A percentile compares a stretch with the other conserved stretches of the same genome.
Conservation (phyloP, 1,140 invertebrate genomes). For the Glomeris maerens region DNA sequence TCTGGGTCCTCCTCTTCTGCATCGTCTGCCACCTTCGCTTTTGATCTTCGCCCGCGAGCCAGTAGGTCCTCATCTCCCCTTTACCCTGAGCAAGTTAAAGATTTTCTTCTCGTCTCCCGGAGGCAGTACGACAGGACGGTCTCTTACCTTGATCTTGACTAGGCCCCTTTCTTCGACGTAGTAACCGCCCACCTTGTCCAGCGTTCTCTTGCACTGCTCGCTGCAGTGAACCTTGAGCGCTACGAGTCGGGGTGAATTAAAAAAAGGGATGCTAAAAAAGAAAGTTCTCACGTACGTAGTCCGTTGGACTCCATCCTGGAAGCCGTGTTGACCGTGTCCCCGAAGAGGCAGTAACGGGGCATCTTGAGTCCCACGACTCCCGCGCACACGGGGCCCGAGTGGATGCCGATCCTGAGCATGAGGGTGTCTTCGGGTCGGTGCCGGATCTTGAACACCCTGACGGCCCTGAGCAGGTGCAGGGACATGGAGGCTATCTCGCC, state of each 20-base stretch:
- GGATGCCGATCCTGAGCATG: conserved; percentile 77
- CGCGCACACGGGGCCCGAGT: conserved; percentile 79
- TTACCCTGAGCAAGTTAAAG: conserved; percentile 11
- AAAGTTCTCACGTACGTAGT: conserved; percentile 36
- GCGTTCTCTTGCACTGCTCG: conserved; percentile 47
- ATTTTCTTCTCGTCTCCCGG: neutral
- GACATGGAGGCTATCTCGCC: conserved; percentile 89
- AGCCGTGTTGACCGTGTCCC: conserved; percentile 84
- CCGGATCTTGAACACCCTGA: conserved; percentile 69
- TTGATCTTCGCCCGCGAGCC: conserved; percentile 62
- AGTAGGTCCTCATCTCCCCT: conserved; percentile 61
- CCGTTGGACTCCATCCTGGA: conserved; percentile 88
- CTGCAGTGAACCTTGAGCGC: conserved; percentile 78
- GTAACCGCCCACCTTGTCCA: conserved; percentile 67
- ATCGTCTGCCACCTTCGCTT: conserved; percentile 19
- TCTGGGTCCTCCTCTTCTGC: neutral
- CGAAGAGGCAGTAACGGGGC: conserved; percentile 79
- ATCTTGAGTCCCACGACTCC: conserved; percentile 80
- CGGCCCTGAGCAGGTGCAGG: conserved; percentile 60
- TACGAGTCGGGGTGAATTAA: conserved; percentile 20
- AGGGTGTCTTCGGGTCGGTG: conserved; percentile 71
- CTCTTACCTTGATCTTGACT: conserved; percentile 61
- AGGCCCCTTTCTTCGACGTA: conserved; percentile 63
- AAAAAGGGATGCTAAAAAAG: neutral
- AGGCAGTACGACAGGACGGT: neutral